These are phyloP conservation scores for Phortica magna DNA, from an alignment of 2,888 invertebrate genomes.

Conservation along the genomic window DNA sequence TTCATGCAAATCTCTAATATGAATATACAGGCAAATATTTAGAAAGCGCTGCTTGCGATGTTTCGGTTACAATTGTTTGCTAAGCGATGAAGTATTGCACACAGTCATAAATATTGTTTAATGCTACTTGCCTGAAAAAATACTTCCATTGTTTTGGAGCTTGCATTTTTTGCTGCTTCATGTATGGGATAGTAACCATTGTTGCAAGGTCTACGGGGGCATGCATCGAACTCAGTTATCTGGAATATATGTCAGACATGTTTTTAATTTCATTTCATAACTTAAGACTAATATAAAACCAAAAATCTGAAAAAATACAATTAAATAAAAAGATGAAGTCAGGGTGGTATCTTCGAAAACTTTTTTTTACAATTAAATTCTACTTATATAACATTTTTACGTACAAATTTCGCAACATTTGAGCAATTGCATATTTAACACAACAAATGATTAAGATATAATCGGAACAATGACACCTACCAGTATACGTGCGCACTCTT, in stretches of 20 bases:
- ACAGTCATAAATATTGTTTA: background rate
- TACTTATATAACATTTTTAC: too few relatives aligned
- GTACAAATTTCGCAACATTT: too few relatives aligned
- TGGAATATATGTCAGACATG: slow-evolving; percentile 76
- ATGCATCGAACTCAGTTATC: slow-evolving; percentile 89
- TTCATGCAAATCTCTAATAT: background rate
- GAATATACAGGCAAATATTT: background rate
- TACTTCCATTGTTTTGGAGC: slow-evolving; percentile 90
- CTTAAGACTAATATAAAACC: slow-evolving; percentile 34
- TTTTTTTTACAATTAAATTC: too few relatives aligned
- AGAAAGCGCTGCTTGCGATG: background rate
- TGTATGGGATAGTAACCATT: slow-evolving; percentile 95
- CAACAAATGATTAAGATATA: background rate
- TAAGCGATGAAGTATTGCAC: background rate
- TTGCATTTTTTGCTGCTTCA: slow-evolving; percentile 93
- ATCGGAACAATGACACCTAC: slow-evolving; percentile 78
- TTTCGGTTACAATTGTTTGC: background rate
- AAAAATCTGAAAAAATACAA: slow-evolving; percentile 29
- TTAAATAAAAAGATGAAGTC: background rate
- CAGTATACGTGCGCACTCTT: slow-evolving; percentile 88
- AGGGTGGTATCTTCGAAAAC: too few relatives aligned
- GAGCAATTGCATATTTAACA: too few relatives aligned
- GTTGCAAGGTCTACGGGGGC: slow-evolving; percentile 88
- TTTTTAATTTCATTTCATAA: slow-evolving; percentile 18
- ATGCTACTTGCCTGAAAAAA: slow-evolving; percentile 81